Percentiles rank a stretch among this genome's conserved stretches.
Conservation (phyloP, 2,113 vertebrate species). For the Ceyx margarethae region DNA sequence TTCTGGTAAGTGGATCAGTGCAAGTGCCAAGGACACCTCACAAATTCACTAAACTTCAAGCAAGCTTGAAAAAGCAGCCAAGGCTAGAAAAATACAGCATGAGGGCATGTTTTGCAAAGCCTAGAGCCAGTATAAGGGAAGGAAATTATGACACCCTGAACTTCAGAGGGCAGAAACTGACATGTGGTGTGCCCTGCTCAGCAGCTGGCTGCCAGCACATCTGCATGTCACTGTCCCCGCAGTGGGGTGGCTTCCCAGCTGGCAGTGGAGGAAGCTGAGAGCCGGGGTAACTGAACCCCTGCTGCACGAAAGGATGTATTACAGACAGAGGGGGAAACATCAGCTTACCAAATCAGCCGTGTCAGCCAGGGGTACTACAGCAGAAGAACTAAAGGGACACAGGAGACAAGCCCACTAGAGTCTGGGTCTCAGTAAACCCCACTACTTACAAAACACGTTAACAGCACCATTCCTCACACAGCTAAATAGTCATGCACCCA, state of each 20-base stretch:
- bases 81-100: fast-evolving
- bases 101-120: neutral
- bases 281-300: neutral
- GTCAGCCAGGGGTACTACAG: neutral
- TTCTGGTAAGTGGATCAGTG: fast-evolving
- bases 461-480: neutral
- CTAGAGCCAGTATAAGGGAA: neutral
- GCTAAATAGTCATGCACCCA: neutral
- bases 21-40: neutral
- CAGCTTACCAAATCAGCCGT: neutral
- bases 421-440: neutral
- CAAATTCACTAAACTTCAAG: neutral
- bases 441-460: neutral
- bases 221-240: neutral
- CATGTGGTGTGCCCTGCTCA: fast-evolving
- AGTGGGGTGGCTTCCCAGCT: fast-evolving
- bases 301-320: fast-evolving
- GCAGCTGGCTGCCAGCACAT: neutral
- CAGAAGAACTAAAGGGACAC: neutral
- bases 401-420: neutral
- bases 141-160: fast-evolving
- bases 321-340: no score
- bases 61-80: neutral
- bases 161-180: neutral
- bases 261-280: neutral